Evolutionary conservation across 2,888 invertebrate genomes (phyloP).

Genomic region (Xanthorhoe spadicearia): DNA sequence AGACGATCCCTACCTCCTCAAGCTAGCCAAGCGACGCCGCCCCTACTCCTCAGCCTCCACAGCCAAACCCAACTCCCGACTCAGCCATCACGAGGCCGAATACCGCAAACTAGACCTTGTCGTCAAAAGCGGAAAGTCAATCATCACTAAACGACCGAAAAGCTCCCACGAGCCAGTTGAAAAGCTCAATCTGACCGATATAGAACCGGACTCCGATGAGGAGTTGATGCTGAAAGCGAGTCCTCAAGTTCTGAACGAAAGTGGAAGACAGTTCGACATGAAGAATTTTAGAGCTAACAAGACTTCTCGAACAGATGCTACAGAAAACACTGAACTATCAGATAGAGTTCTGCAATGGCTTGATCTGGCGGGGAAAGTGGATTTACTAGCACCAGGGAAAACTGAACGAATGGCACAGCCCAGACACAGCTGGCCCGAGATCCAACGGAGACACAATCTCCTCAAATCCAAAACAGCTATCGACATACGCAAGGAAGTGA

Average conservation of each 20-base stretch:
- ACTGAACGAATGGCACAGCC: constrained; percentile 71
- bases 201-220: constrained; percentile 65
- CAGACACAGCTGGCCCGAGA: constrained; percentile 76
- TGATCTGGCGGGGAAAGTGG: constrained; percentile 88
- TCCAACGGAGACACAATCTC: constrained; percentile 66
- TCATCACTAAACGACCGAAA: constrained; percentile 52
- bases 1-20: constrained; percentile 83
- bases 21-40: constrained; percentile 60
- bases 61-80: constrained; percentile 53
- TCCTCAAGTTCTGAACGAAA: constrained; percentile 62
- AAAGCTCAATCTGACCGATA: constrained; percentile 64
- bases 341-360: constrained; percentile 92
- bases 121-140: constrained; percentile 63
- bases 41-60: constrained; percentile 73
- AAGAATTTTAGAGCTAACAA: constrained; percentile 68
- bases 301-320: constrained; percentile 65
- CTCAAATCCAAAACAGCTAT: constrained; percentile 70
- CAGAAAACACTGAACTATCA: constrained; percentile 78
- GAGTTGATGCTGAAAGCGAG: constrained; percentile 61
- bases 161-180: constrained; percentile 60
- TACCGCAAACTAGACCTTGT: constrained; percentile 68
- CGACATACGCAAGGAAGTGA: constrained; percentile 67
- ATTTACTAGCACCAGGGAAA: constrained; percentile 69
- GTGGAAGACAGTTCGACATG: constrained; percentile 63
- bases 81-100: constrained; percentile 61